These are phyloP conservation scores for Caenorhabditis becei DNA, from an alignment of 2,888 invertebrate species.

Conservation along the genomic window DNA sequence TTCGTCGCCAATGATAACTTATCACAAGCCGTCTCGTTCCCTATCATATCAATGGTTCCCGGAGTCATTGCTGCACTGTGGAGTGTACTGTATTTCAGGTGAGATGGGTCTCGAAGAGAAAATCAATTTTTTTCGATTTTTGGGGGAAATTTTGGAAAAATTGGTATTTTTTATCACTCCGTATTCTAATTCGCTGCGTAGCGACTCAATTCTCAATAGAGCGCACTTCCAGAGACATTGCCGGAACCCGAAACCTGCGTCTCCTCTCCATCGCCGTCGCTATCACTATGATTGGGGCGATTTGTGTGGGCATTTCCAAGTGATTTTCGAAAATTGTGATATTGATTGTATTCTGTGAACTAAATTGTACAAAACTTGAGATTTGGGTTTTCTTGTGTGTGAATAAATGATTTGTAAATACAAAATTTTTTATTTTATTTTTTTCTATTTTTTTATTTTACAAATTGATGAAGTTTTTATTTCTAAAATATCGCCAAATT, in stretches of 20 bases:
- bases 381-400: not conserved
- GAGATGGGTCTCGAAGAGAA: slow-evolving; percentile 63
- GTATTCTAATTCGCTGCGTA: too few relatives aligned
- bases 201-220: not conserved
- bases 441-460: too few relatives aligned
- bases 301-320: slow-evolving; percentile 80
- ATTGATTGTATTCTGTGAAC: not conserved
- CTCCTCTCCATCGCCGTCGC: slow-evolving; percentile 73
- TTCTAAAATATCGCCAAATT: too few relatives aligned
- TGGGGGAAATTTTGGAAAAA: not conserved
- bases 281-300: slow-evolving; percentile 77
- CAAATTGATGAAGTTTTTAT: too few relatives aligned
- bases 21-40: slow-evolving; percentile 83
- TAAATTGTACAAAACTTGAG: not conserved
- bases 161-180: too few relatives aligned
- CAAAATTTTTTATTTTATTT: too few relatives aligned
- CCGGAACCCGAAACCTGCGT: slow-evolving; percentile 73
- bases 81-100: slow-evolving; percentile 83
- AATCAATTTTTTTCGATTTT: too few relatives aligned
- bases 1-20: slow-evolving; percentile 84
- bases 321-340: slow-evolving; percentile 23
- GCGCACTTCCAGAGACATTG: slow-evolving; percentile 83
- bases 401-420: too few relatives aligned
- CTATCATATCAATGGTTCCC: slow-evolving; percentile 83
- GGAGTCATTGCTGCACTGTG: slow-evolving; percentile 82